phyloP scores from a whole-genome alignment of 2,888 invertebrate genomes.

The Eilema griseolum region DNA sequence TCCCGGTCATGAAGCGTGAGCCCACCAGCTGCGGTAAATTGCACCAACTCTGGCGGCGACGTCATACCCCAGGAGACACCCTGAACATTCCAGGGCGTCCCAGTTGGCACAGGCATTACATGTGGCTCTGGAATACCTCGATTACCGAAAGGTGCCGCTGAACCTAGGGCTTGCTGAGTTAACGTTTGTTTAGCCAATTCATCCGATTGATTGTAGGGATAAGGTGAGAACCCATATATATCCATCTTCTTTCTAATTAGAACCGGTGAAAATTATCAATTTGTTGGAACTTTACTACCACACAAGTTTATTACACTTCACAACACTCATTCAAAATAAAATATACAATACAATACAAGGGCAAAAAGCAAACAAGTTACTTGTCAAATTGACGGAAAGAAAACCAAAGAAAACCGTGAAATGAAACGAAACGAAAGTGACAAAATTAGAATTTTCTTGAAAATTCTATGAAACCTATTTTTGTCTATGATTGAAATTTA shows the following conservation, averaged over 20 bases:
- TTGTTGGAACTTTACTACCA: constrained; percentile 24
- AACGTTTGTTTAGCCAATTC: constrained; percentile 78
- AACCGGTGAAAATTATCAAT: constrained; percentile 15
- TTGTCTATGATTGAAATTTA: no score
- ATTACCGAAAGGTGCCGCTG: constrained; percentile 57
- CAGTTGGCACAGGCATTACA: constrained; percentile 76
- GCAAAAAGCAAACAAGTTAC: no score
- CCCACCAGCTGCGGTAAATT: constrained; percentile 70
- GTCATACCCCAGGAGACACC: constrained; percentile 84
- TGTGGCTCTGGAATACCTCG: constrained; percentile 64
- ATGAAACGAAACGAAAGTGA: no score
- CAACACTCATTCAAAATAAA: constrained; percentile 22
- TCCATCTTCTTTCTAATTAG: constrained; percentile 63
- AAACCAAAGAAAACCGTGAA: no score
- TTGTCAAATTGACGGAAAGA: no score
- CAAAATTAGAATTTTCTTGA: no score
- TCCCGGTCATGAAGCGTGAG: constrained; percentile 43
- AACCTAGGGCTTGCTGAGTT: constrained; percentile 72
- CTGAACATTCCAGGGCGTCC: constrained; percentile 84
- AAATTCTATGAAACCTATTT: no score
- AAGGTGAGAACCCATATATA: constrained; percentile 73
- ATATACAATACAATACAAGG: no score
- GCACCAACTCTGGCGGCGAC: constrained; percentile 78
- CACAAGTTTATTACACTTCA: constrained; percentile 24
- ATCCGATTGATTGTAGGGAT: constrained; percentile 73